Evolutionary conservation across 1,140 invertebrate genomes (phyloP).

Genomic region (Hyles euphorbiae): DNA sequence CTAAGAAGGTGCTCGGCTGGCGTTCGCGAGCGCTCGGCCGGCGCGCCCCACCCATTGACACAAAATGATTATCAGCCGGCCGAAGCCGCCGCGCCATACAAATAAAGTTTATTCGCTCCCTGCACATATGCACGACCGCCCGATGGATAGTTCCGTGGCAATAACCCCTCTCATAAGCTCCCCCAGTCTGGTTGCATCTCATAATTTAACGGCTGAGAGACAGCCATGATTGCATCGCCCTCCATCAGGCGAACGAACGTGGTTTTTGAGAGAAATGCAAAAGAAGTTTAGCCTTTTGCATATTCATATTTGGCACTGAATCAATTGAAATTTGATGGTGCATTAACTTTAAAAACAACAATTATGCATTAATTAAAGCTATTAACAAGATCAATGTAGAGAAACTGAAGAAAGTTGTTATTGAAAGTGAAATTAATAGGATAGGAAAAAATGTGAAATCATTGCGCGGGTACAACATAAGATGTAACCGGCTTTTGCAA

Average conservation of each 20-base stretch:
- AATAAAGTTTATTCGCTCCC: slow-evolving; percentile 73
- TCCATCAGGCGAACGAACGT: neutral
- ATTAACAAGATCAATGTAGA: slow-evolving; percentile 6
- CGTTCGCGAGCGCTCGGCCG: slow-evolving; percentile 25
- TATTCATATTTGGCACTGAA: too few species aligned
- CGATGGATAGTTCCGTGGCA: slow-evolving; percentile 60
- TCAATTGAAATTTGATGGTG: neutral
- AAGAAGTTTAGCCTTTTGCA: too few species aligned
- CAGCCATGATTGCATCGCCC: slow-evolving; percentile 45
- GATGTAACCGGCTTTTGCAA: slow-evolving; percentile 11
- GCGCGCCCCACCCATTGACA: slow-evolving; percentile 54
- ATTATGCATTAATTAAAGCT: slow-evolving; percentile 3
- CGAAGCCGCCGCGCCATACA: slow-evolving; percentile 52
- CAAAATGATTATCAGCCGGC: slow-evolving; percentile 62
- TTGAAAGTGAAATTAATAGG: slow-evolving; percentile 15
- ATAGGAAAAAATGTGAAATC: slow-evolving; percentile 16
- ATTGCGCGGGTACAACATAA: slow-evolving; percentile 6
- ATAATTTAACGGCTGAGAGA: slow-evolving; percentile 62
- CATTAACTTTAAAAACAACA: neutral
- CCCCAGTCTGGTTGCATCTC: slow-evolving; percentile 57
- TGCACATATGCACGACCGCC: slow-evolving; percentile 53
- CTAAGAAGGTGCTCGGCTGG: slow-evolving; percentile 38
- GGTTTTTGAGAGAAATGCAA: too few species aligned
- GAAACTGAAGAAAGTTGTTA: slow-evolving; percentile 17
- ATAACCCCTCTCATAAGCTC: slow-evolving; percentile 66